Evolutionary conservation across 2,797 vertebrate genomes (phyloP), one percentile per base, ranked within the genome.

Genomic region (Borostomias antarcticus): DNA sequence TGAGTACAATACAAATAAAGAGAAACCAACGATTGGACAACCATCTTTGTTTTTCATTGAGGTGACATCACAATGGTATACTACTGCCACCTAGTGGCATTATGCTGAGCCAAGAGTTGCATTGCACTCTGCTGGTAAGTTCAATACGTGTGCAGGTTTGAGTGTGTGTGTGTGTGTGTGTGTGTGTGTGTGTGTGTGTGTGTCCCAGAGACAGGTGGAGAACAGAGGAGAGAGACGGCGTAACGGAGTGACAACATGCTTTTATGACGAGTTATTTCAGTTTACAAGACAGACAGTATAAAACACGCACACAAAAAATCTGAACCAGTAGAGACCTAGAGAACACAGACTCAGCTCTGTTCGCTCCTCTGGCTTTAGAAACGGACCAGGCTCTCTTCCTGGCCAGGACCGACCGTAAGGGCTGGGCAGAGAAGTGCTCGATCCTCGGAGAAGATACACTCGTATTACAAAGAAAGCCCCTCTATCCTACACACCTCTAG

Each of bases 201-300:
- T 13, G 37, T 3, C 9, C 2, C 2, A 40, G 11, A 11, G 37
- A 40, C 6, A 40, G 8, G 15, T 2, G 15, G 11, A 40, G 11
- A 40, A 40, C 6, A 40, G 1, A 40, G 84, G 58, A 75, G 67
- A 83, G 64, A 74, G 61, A 48, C 35, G 53, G 15, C 25, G 78
- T 4, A 26, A 82, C 77, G 79, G 81, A 85, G 85, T 90, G 82
- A 89, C 89, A 90, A 88, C 91, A 92, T 92, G 91, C 90, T 89
- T 93, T 93, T 92, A 91, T 92, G 90, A 92, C 84, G 62, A 87
- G 90, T 89, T 89, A 58, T 63, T 40, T 83, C 83, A 2, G 80
- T 88, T 87, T 86, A 89, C 89, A 92, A 89, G 90, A 91, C 89
- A 88, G 86, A 90, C 89, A 35, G 88, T 86, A 90, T 90, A 92